These are phyloP conservation scores for Protula sp. DNA, from an alignment of 2,888 invertebrate species.

Conservation along the genomic window DNA sequence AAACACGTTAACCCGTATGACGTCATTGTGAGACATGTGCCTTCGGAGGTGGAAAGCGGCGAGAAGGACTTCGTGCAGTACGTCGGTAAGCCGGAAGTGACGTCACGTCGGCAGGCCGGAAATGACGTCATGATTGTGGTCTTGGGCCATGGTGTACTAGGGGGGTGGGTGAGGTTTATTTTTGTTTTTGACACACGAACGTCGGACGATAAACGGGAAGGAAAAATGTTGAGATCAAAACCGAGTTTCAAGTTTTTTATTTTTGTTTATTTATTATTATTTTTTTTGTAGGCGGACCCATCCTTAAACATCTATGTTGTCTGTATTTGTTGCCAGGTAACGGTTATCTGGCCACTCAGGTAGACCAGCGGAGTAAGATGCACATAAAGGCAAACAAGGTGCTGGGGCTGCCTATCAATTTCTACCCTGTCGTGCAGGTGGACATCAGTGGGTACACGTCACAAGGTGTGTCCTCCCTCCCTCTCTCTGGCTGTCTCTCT, in stretches of 20 bases:
- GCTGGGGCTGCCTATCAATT: conserved; percentile 38
- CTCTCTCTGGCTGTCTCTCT: too few relatives aligned
- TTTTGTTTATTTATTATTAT: too few relatives aligned
- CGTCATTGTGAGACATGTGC: conserved; percentile 30
- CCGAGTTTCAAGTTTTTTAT: too few relatives aligned
- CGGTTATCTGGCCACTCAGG: conserved; percentile 40
- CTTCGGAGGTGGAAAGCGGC: conserved; percentile 18
- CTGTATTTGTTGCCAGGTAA: too few relatives aligned
- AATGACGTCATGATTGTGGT: too few relatives aligned
- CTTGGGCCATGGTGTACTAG: too few relatives aligned
- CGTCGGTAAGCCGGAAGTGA: conserved; percentile 27
- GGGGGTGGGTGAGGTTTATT: too few relatives aligned
- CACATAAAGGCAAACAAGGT: conserved; percentile 39
- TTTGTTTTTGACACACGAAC: too few relatives aligned
- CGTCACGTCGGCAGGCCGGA: background rate
- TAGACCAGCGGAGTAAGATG: conserved; percentile 34
- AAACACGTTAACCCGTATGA: conserved; percentile 28
- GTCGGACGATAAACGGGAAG: too few relatives aligned
- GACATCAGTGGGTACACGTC: conserved; percentile 14
- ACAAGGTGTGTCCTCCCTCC: background rate
- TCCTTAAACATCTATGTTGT: too few relatives aligned
- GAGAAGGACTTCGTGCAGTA: conserved; percentile 32
- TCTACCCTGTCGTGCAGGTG: conserved; percentile 38
- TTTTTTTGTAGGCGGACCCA: too few relatives aligned
- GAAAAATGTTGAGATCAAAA: too few relatives aligned